Evolutionary conservation across 2,797 vertebrate genomes (phyloP).

Genomic region (Scomberomorus guttatus): DNA sequence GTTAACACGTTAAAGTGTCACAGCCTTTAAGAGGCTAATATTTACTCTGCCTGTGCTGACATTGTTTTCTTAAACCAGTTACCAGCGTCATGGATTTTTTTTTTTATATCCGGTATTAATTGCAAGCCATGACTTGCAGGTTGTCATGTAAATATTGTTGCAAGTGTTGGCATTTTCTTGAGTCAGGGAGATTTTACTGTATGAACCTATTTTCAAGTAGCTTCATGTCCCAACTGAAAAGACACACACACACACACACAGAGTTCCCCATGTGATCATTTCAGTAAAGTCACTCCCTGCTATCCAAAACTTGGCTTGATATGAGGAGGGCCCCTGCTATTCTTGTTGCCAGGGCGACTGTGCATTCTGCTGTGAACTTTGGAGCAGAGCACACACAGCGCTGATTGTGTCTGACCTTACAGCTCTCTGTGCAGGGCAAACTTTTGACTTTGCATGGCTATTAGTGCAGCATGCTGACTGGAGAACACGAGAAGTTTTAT

Average conservation of each 20-base stretch:
- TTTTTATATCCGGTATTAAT: conserved; percentile 1
- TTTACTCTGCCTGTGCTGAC: conserved; percentile 18
- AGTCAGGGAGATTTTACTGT: conserved; percentile 1
- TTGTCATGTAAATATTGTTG: conserved; percentile 28
- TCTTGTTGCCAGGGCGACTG: conserved; percentile 76
- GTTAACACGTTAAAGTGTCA: not conserved
- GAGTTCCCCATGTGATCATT: conserved; percentile 46
- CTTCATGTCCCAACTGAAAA: conserved; percentile 43
- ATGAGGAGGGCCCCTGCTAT: conserved; percentile 65
- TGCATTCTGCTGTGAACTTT: conserved; percentile 83
- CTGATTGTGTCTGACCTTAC: conserved; percentile 80
- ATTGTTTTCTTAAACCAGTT: conserved; percentile 9
- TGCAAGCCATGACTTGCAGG: conserved; percentile 49
- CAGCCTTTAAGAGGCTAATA: conserved; percentile 1
- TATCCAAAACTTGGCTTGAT: conserved; percentile 75
- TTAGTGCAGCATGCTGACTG: not conserved
- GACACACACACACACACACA: conserved; percentile 21
- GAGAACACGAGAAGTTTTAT: not conserved
- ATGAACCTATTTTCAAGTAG: conserved; percentile 42
- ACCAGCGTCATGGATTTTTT: not conserved
- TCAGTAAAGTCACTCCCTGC: conserved; percentile 66
- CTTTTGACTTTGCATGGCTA: conserved; percentile 60
- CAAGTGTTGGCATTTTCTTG: conserved; percentile 12
- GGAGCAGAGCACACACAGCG: conserved; percentile 74
- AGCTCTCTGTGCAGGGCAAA: conserved; percentile 44